Evolutionary conservation across 2,888 invertebrate species (phyloP).

Genomic region (Tridacna gigas): DNA sequence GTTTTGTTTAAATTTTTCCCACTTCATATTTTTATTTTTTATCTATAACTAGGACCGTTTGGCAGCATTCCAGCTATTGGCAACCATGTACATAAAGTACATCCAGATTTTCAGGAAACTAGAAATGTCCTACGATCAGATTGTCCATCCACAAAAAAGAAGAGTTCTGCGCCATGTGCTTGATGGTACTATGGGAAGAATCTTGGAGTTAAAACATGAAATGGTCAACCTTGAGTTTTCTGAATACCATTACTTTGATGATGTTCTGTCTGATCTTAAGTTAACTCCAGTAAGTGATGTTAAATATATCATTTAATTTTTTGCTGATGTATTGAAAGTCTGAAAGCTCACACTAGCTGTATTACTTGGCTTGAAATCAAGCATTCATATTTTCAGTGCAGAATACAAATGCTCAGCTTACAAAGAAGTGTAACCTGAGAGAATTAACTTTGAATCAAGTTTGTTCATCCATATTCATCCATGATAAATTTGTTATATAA

Average conservation of each 20-base stretch:
- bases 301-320: too few species aligned
- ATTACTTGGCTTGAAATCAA: too few species aligned
- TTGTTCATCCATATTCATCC: too few species aligned
- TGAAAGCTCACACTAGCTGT: too few species aligned
- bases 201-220: conserved; percentile 94
- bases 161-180: conserved; percentile 88
- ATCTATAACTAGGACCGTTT: conserved; percentile 80
- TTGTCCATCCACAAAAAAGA: conserved; percentile 96
- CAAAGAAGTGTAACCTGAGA: too few species aligned
- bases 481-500: neutral
- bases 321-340: too few species aligned
- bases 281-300: conserved; percentile 88
- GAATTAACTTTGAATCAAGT: too few species aligned
- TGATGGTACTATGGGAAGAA: conserved; percentile 90
- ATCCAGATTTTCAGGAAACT: conserved; percentile 91
- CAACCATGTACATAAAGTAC: conserved; percentile 91
- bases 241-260: conserved; percentile 95
- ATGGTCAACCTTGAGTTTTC: conserved; percentile 93
- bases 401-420: too few species aligned
- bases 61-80: conserved; percentile 84
- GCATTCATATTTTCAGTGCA: too few species aligned
- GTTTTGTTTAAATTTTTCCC: neutral
- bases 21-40: too few species aligned
- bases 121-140: conserved; percentile 94
- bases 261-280: conserved; percentile 90